These are phyloP conservation scores for Bacillus rossius DNA, from an alignment of 1,140 invertebrate genomes.

Conservation along the genomic window DNA sequence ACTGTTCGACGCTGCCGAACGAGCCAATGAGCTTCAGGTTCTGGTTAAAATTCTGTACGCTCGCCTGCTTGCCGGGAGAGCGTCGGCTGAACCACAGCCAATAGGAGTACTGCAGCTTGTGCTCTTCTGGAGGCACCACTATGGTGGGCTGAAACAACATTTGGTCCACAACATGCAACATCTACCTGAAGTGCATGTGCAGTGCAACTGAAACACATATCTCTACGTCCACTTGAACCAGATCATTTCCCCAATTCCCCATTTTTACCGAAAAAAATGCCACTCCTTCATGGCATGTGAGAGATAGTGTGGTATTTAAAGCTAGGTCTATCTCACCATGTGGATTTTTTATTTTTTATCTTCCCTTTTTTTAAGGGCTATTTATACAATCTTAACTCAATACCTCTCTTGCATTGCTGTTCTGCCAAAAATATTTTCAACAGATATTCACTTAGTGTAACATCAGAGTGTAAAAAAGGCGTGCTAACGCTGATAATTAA, in stretches of 20 bases:
- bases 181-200: not conserved
- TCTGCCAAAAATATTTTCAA: too few species aligned
- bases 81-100: constrained; percentile 85
- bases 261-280: constrained; percentile 9
- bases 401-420: too few species aligned
- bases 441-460: too few species aligned
- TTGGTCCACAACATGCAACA: too few species aligned
- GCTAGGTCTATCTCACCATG: too few species aligned
- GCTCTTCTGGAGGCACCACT: constrained; percentile 68
- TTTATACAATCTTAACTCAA: too few species aligned
- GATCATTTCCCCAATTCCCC: not conserved
- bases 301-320: too few species aligned
- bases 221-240: not conserved
- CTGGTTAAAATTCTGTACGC: constrained; percentile 63
- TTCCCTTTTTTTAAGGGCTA: too few species aligned
- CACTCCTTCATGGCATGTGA: not conserved
- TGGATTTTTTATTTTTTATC: too few species aligned
- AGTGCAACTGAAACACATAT: constrained; percentile 3
- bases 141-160: constrained; percentile 44
- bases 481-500: too few species aligned
- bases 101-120: constrained; percentile 84
- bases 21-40: constrained; percentile 76
- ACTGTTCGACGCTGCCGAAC: constrained; percentile 91
- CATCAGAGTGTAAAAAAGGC: too few species aligned
- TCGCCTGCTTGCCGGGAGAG: constrained; percentile 58